Evolutionary conservation across 2,888 invertebrate species (phyloP).

Genomic region (Philaethria dido): DNA sequence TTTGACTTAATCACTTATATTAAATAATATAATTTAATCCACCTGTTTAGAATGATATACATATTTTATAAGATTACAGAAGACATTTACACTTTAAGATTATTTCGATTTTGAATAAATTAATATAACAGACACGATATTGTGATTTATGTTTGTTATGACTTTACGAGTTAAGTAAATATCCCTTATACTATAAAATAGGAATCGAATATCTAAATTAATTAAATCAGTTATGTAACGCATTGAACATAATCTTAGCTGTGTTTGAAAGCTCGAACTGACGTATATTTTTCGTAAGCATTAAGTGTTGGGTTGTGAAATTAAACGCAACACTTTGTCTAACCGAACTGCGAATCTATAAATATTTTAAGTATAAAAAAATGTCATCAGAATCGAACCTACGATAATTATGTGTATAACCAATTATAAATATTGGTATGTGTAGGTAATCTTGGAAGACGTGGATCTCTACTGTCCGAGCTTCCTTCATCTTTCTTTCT

Average conservation of each 20-base stretch:
- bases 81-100: conserved; percentile 18
- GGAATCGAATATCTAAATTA: neutral
- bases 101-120: conserved; percentile 19
- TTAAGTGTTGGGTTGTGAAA: neutral
- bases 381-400: too few relatives aligned
- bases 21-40: conserved; percentile 45
- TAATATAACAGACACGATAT: conserved; percentile 4
- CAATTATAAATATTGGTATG: too few relatives aligned
- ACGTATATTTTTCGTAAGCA: neutral
- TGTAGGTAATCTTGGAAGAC: too few relatives aligned
- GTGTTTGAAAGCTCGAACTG: neutral
- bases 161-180: conserved; percentile 16
- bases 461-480: too few relatives aligned
- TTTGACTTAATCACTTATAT: neutral
- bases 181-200: conserved; percentile 6
- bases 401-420: too few relatives aligned
- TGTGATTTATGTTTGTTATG: conserved; percentile 22
- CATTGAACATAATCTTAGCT: neutral
- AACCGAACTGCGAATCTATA: neutral
- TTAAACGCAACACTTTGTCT: neutral
- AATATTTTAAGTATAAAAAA: neutral
- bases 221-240: conserved; percentile 4
- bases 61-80: conserved; percentile 59
- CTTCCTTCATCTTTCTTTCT: too few relatives aligned
- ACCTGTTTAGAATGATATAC: conserved; percentile 68